Conservation (phyloP, 2,888 invertebrate species). For the Dorcus hopei region DNA sequence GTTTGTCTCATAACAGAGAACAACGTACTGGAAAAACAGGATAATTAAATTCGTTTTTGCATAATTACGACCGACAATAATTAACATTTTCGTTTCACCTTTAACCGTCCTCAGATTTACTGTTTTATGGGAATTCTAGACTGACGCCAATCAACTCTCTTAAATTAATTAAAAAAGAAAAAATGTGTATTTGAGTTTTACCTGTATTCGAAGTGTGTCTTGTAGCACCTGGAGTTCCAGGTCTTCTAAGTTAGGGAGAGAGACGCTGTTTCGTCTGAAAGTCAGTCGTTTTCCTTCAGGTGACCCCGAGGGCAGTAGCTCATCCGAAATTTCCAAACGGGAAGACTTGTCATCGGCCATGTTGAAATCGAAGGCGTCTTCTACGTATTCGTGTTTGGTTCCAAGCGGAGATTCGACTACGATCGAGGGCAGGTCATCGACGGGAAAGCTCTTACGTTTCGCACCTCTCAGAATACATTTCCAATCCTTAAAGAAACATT, state of each 20-base stretch:
- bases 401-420: constrained; percentile 15
- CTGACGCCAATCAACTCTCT: too few relatives aligned
- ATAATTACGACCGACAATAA: too few relatives aligned
- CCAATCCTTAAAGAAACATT: neutral
- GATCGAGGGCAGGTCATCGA: constrained; percentile 9
- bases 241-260: constrained; percentile 70
- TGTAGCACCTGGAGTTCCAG: constrained; percentile 57
- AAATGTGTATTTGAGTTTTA: neutral
- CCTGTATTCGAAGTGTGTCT: constrained; percentile 10
- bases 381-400: constrained; percentile 1
- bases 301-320: constrained; percentile 7
- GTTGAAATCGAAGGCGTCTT: neutral
- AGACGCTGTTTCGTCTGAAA: constrained; percentile 67
- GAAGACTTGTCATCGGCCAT: neutral
- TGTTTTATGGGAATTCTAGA: too few relatives aligned
- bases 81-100: too few relatives aligned
- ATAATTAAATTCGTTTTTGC: too few relatives aligned
- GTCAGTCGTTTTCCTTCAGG: constrained; percentile 16
- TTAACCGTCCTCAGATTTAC: too few relatives aligned
- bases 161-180: too few relatives aligned
- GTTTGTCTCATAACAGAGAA: too few relatives aligned
- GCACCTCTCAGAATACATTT: too few relatives aligned
- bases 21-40: too few relatives aligned
- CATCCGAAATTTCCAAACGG: neutral
- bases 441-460: neutral